Evolutionary conservation across 2,888 invertebrate species (phyloP).

Genomic region (Eilema sororculum): DNA sequence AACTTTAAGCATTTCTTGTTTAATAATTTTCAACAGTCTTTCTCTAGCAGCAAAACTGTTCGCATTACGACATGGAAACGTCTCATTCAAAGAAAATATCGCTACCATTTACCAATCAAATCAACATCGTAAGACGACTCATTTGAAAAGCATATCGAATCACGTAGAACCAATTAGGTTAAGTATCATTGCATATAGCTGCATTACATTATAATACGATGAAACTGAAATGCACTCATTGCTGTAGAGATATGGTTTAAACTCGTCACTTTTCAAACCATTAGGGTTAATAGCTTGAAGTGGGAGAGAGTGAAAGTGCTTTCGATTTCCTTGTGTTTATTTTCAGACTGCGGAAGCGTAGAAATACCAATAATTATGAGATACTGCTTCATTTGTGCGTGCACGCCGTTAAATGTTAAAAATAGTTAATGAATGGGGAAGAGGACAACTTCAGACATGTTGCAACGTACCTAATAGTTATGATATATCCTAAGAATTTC

Average conservation of each 20-base stretch:
- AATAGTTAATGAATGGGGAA: slow-evolving; percentile 20
- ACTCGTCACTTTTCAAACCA: slow-evolving; percentile 25
- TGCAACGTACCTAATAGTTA: not conserved
- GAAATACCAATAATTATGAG: slow-evolving; percentile 54
- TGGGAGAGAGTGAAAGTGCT: slow-evolving; percentile 61
- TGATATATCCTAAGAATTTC: not conserved
- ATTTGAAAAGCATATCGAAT: slow-evolving; percentile 39
- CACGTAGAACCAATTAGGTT: slow-evolving; percentile 33
- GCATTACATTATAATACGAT: slow-evolving; percentile 26
- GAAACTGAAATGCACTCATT: slow-evolving; percentile 28
- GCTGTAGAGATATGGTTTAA: slow-evolving; percentile 34
- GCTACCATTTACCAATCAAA: slow-evolving; percentile 48
- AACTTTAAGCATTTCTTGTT: not conserved
- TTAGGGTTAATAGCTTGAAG: slow-evolving; percentile 48
- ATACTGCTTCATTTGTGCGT: slow-evolving; percentile 30
- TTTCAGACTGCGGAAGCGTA: slow-evolving; percentile 60
- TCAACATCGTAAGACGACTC: slow-evolving; percentile 42
- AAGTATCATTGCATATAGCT: slow-evolving; percentile 49
- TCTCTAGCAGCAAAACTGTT: not conserved
- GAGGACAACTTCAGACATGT: not conserved
- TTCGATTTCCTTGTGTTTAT: slow-evolving; percentile 56
- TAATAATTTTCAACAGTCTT: not conserved
- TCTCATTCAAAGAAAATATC: slow-evolving; percentile 30
- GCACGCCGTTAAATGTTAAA: slow-evolving; percentile 26
- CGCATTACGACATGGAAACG: not conserved